These are phyloP conservation scores for Athene cunicularia DNA, from an alignment of 2,113 vertebrate species.

Conservation along the genomic window DNA sequence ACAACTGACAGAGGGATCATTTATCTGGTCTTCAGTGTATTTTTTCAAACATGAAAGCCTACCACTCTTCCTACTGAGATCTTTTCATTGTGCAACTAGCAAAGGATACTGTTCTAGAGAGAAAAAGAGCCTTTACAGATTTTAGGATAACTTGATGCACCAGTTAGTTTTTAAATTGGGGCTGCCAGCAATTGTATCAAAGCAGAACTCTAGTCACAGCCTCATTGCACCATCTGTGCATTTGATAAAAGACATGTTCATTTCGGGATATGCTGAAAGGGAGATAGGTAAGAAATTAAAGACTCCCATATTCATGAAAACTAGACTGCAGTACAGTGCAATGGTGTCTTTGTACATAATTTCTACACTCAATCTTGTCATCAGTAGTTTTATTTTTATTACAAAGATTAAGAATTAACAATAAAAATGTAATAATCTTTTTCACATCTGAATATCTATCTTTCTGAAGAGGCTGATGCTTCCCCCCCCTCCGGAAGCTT, in stretches of 20 bases:
- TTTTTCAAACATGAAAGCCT: slow-evolving; percentile 9
- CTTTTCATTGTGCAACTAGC: neutral
- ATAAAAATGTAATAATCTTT: neutral
- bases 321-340: neutral
- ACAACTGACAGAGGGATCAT: neutral
- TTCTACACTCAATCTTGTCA: neutral
- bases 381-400: neutral
- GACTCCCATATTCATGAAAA: neutral
- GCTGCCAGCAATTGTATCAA: slow-evolving; percentile 32
- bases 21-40: neutral
- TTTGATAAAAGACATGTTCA: slow-evolving; percentile 47
- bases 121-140: neutral
- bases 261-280: slow-evolving; percentile 51
- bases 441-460: neutral
- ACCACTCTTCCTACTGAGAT: neutral
- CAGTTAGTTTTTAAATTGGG: slow-evolving; percentile 38
- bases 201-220: slow-evolving; percentile 63
- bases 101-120: neutral
- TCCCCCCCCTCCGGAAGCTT: neutral
- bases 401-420: neutral
- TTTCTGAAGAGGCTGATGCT: neutral
- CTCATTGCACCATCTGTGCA: slow-evolving; percentile 56
- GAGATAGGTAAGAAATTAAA: slow-evolving; percentile 16
- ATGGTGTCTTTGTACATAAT: neutral
- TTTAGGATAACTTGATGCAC: neutral